These are phyloP conservation scores for Drosophila nr. fundita DNA, from an alignment of 2,888 invertebrate genomes.

Conservation along the genomic window DNA sequence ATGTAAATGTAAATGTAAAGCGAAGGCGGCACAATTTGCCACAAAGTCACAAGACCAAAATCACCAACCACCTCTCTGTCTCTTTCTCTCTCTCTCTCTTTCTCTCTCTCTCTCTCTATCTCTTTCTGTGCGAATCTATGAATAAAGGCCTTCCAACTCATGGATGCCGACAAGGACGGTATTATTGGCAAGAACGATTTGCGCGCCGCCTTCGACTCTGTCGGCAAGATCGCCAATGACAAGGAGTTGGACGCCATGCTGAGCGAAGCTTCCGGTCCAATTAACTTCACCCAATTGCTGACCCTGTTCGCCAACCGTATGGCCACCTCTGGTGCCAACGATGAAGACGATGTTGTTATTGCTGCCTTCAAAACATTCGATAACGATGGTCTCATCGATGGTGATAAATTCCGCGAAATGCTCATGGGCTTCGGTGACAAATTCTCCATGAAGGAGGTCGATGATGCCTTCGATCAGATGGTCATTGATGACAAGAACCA, in stretches of 20 bases:
- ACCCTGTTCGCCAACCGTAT: slow-evolving; percentile 96
- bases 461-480: slow-evolving; percentile 97
- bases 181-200: slow-evolving; percentile 95
- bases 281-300: slow-evolving; percentile 97
- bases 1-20: slow-evolving; percentile 11
- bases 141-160: slow-evolving; percentile 95
- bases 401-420: slow-evolving; percentile 94
- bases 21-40: slow-evolving; percentile 43
- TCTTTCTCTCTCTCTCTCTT: slow-evolving; percentile 62
- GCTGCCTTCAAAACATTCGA: slow-evolving; percentile 97
- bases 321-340: slow-evolving; percentile 94
- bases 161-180: slow-evolving; percentile 98
- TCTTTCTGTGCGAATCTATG: slow-evolving; percentile 29
- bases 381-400: slow-evolving; percentile 94
- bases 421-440: slow-evolving; percentile 97
- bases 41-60: slow-evolving; percentile 65
- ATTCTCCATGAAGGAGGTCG: slow-evolving; percentile 94
- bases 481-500: slow-evolving; percentile 95
- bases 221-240: slow-evolving; percentile 95
- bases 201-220: slow-evolving; percentile 95
- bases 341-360: slow-evolving; percentile 96
- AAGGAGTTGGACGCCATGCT: slow-evolving; percentile 96
- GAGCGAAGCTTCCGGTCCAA: slow-evolving; percentile 94
- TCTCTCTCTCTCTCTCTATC: slow-evolving; percentile 58
- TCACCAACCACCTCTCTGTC: slow-evolving; percentile 75